Conservation (phyloP, 2,888 invertebrate genomes). For the Tetragonula carbonaria region DNA sequence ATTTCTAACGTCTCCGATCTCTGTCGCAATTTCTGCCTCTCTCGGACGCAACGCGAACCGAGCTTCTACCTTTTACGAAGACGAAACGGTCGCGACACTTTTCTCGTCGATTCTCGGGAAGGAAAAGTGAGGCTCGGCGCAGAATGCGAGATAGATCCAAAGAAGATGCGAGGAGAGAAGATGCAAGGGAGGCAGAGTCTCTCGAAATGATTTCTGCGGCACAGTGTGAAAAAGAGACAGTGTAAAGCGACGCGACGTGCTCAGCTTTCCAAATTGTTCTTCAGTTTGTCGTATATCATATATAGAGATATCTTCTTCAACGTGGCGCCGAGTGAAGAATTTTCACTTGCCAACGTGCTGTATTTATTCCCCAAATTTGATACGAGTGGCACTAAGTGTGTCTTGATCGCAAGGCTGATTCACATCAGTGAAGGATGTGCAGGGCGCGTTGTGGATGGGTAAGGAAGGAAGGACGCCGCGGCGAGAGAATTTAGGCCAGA, state of each 20-base stretch:
- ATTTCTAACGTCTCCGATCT: slow-evolving; percentile 37
- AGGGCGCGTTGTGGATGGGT: not conserved
- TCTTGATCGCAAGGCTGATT: slow-evolving; percentile 1
- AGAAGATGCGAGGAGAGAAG: not conserved
- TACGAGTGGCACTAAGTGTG: too few species aligned
- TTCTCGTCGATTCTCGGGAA: too few species aligned
- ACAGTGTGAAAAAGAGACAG: too few species aligned
- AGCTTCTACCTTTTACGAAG: slow-evolving; percentile 27
- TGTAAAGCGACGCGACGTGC: not conserved
- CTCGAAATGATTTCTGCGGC: too few species aligned
- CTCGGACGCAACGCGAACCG: slow-evolving; percentile 10
- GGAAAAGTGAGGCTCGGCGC: not conserved
- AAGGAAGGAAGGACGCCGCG: slow-evolving; percentile 33
- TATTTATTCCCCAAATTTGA: too few species aligned
- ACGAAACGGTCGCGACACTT: slow-evolving; percentile 18
- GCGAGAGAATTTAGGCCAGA: slow-evolving; percentile 77
- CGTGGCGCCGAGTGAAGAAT: not conserved
- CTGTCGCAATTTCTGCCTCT: slow-evolving; percentile 50
- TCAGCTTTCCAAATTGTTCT: slow-evolving; percentile 6
- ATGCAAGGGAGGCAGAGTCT: too few species aligned
- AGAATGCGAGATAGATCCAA: not conserved
- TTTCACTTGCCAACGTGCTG: not conserved
- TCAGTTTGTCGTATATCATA: not conserved
- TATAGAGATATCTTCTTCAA: not conserved
- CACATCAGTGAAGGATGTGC: not conserved